Conservation (phyloP, 1,140 invertebrate genomes). For the Telenomus remus region DNA sequence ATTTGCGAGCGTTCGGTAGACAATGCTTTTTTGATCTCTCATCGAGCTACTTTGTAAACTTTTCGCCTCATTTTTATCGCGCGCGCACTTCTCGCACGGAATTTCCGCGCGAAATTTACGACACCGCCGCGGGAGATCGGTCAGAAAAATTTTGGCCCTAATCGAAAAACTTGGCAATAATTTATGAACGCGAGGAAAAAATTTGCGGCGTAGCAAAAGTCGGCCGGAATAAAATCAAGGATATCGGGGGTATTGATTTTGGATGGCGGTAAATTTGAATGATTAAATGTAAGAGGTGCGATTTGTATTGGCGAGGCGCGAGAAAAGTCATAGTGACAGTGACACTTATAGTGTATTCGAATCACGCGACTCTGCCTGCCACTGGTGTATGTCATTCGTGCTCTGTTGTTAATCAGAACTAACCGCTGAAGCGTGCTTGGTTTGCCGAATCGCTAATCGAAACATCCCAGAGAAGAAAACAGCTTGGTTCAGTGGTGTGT, state of each 20-base stretch:
- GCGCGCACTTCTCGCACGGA: neutral
- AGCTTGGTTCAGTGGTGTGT: conserved; percentile 46
- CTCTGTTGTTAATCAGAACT: conserved; percentile 74
- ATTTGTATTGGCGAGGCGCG: conserved; percentile 14
- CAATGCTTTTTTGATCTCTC: conserved; percentile 55
- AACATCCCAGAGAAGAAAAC: conserved; percentile 57
- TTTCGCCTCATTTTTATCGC: conserved; percentile 44
- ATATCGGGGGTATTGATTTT: too few species aligned
- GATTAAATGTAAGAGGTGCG: too few species aligned
- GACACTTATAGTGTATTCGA: conserved; percentile 67
- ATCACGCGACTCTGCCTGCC: conserved; percentile 69
- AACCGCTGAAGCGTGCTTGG: conserved; percentile 72
- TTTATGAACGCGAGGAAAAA: too few species aligned
- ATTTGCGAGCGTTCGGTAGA: conserved; percentile 53
- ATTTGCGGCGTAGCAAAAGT: too few species aligned
- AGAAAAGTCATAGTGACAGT: conserved; percentile 40
- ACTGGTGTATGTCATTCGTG: conserved; percentile 74
- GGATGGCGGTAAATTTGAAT: too few species aligned
- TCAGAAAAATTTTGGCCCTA: neutral
- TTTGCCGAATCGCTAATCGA: conserved; percentile 60
- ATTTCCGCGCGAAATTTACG: conserved; percentile 1
- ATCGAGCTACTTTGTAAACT: conserved; percentile 49
- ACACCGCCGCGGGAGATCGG: neutral
- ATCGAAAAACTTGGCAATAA: too few species aligned
- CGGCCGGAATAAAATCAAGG: too few species aligned